A percentile compares a stretch with the other conserved stretches of the same genome.
Conservation (phyloP, 2,113 vertebrate species). For the Bambusicola thoracicus region DNA sequence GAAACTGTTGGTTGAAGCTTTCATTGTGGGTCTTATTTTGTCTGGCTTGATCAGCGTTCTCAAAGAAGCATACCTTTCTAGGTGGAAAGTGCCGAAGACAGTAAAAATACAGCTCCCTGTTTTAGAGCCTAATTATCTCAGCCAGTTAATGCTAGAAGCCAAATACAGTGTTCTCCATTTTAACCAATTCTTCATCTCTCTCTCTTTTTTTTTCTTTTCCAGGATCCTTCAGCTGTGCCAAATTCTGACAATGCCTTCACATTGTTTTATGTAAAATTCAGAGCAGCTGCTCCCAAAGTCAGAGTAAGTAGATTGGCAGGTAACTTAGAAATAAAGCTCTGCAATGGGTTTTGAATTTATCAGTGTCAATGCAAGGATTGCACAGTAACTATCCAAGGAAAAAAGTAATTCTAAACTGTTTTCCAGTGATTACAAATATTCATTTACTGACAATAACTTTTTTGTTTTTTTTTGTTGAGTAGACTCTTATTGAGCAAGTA, state of each 20-base stretch:
- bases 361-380: background rate
- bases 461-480: background rate
- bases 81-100: background rate
- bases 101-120: background rate
- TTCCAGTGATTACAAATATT: background rate
- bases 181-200: conserved; percentile 34
- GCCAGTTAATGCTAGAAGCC: background rate
- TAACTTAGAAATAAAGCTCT: background rate
- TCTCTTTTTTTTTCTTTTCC: conserved; percentile 45
- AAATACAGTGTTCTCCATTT: background rate
- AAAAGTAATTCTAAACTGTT: background rate
- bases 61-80: background rate
- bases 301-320: conserved; percentile 82
- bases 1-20: background rate
- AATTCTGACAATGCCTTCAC: conserved; percentile 97
- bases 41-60: background rate
- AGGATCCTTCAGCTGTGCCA: conserved; percentile 90
- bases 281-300: conserved; percentile 97
- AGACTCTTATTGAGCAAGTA: conserved; percentile 96
- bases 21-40: background rate
- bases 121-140: background rate
- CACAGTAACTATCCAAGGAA: background rate
- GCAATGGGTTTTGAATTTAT: background rate
- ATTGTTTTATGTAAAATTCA: conserved; percentile 95
- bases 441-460: background rate